These are phyloP conservation scores for Amphiura filiformis DNA, from an alignment of 35 echinoderm and acorn worm genomes.

Conservation along the genomic window DNA sequence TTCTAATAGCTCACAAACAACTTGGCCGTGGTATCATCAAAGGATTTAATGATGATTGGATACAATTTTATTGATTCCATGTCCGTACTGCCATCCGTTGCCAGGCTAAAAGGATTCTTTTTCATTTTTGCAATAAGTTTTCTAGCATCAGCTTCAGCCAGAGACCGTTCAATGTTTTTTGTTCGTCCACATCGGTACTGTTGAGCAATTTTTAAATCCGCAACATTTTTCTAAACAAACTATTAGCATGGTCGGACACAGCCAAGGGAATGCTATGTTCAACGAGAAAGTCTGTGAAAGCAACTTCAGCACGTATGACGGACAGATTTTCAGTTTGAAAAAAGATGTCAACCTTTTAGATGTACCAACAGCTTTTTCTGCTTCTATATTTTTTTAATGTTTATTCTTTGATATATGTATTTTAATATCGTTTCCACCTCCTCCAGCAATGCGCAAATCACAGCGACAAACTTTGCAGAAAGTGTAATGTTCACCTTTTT, in stretches of 20 bases:
- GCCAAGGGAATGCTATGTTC: conserved; percentile 55
- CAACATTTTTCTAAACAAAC: conserved; percentile 46
- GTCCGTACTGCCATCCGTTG: conserved; percentile 67
- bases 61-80: conserved; percentile 60
- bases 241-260: conserved; percentile 17
- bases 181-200: conserved; percentile 48
- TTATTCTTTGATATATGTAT: too few relatives aligned
- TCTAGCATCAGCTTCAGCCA: conserved; percentile 39
- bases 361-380: too few relatives aligned
- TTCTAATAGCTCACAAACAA: background rate
- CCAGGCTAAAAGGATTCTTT: conserved; percentile 46
- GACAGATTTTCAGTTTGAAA: too few relatives aligned
- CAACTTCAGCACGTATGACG: conserved; percentile 33
- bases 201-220: conserved; percentile 37
- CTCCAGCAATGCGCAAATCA: too few relatives aligned
- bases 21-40: conserved; percentile 43
- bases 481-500: too few relatives aligned
- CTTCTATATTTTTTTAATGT: too few relatives aligned
- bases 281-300: conserved; percentile 46
- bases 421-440: too few relatives aligned
- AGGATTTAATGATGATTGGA: conserved; percentile 51
- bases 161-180: conserved; percentile 48
- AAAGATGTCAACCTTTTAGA: background rate
- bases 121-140: conserved; percentile 34
- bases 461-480: too few relatives aligned